phyloP scores from a whole-genome alignment of 2,113 vertebrate genomes.

The Paraplagusia blochii region DNA sequence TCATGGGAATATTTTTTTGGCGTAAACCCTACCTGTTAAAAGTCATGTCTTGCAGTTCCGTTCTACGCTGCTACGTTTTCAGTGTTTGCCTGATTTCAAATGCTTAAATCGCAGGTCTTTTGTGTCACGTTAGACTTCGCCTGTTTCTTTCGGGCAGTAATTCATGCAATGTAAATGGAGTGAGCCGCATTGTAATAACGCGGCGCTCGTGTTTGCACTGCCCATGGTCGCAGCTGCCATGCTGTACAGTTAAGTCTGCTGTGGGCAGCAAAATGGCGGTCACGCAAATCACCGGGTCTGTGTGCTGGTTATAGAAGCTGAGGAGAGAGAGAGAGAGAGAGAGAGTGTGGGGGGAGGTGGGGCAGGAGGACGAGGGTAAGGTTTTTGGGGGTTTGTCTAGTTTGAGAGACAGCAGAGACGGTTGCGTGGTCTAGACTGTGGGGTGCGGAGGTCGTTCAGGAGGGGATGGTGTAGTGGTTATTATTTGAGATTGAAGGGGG shows the following conservation, averaged over 20 bases:
- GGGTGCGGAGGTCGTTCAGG: conserved; percentile 53
- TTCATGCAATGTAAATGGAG: conserved; percentile 40
- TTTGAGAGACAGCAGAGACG: conserved; percentile 37
- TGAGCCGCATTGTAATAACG: conserved; percentile 46
- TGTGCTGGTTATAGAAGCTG: conserved; percentile 58
- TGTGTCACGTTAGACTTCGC: conserved; percentile 22
- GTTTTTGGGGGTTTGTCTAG: conserved; percentile 58
- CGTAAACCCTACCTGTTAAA: too few species aligned
- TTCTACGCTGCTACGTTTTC: too few species aligned
- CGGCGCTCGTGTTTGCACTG: conserved; percentile 61
- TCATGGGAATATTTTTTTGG: too few species aligned
- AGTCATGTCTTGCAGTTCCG: too few species aligned
- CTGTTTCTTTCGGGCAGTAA: conserved; percentile 29
- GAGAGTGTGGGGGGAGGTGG: background rate
- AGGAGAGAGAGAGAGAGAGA: conserved; percentile 16
- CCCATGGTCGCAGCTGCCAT: conserved; percentile 63
- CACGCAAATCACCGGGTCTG: conserved; percentile 64
- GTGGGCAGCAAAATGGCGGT: conserved; percentile 74
- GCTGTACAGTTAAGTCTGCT: conserved; percentile 63
- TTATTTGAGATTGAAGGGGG: conserved; percentile 46
- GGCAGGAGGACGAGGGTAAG: conserved; percentile 3
- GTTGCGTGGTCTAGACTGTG: conserved; percentile 62
- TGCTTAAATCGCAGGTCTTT: background rate
- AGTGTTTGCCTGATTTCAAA: too few species aligned
- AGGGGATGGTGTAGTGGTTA: conserved; percentile 43